Base-by-base conservation (phyloP, 1,140 invertebrate species). In the Pygmarrhopalites habei region DNA sequence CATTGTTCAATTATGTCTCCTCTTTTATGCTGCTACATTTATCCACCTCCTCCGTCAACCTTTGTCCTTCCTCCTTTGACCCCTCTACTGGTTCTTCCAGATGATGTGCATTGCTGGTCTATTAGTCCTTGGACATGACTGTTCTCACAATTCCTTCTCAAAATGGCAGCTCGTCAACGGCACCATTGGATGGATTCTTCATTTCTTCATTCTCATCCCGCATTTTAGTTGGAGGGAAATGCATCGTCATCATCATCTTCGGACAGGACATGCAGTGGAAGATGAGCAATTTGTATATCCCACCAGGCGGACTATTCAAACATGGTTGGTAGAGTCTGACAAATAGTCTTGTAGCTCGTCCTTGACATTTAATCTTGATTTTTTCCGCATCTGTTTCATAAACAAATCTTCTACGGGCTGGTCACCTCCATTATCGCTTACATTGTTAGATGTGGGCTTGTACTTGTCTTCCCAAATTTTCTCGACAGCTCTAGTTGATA, bases 21-120 rank as follows among this genome's bases (percentile, higher is more conserved):
- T 56, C 10, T 56, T 56, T 41, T 56, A 56, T 23, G 17, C 15
- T 21, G 26, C 53, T 4, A 56, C 53, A 2, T 56, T 28, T 28
- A 56, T 56, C 15, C 4, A 7, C 10, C 35, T 39, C 19, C 12
- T 56, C 4, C 53, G 29, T 7, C 35, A 39, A 15, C 53, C 53
- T 7, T 12, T 12, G 12, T 56, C 10, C 19, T 39, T 39, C n/a
- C 29, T 19, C 26, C 35, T 56, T 21, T 56, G 53, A 32, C 53
- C 53, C 32, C 29, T 23, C 30, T 56, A 56, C 30, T 56, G 53
- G 53, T 56, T 56, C 19, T 28, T 56, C 19, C 53, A 56, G 35
- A 32, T 28, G 7, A 32, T 32, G 29, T 56, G 39, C 26, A 56
- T 56, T 28, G 32, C 39, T 41, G 53, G 53, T 14, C 53, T 56